Evolutionary conservation across 2,113 vertebrate species (phyloP).

Genomic region (Melospiza melodia): DNA sequence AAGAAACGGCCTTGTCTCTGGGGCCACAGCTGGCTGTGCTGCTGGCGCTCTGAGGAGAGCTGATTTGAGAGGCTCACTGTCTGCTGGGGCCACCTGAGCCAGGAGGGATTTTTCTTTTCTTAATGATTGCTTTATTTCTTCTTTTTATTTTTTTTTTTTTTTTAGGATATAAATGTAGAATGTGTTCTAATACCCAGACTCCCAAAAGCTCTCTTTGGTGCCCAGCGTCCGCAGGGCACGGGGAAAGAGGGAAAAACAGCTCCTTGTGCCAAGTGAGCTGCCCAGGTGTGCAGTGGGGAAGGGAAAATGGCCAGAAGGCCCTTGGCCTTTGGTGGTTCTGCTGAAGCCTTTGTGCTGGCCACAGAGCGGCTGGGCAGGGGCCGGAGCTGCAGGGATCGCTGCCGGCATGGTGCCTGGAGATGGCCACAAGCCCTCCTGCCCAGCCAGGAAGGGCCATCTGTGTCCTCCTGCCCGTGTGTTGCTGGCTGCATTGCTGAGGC

Average conservation of each 20-base stretch:
- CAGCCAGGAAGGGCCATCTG: not conserved
- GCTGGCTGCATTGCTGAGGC: too few relatives aligned
- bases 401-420: not conserved
- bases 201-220: not conserved
- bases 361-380: not conserved
- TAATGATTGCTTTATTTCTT: not conserved
- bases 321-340: not conserved
- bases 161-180: not conserved
- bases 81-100: too few relatives aligned
- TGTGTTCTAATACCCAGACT: not conserved
- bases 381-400: not conserved
- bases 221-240: not conserved
- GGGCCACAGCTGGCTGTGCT: not conserved
- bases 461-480: too few relatives aligned
- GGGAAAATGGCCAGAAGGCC: too few relatives aligned
- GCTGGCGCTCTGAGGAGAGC: not conserved
- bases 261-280: too few relatives aligned
- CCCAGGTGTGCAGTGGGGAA: too few relatives aligned
- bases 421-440: not conserved
- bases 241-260: too few relatives aligned
- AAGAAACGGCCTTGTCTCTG: too few relatives aligned
- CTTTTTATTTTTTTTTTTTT: accelerated
- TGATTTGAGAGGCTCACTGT: not conserved
- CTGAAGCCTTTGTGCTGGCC: not conserved
- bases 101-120: not conserved